Evolutionary conservation across 2,113 vertebrate species (phyloP).

Genomic region (Mungos mungo): DNA sequence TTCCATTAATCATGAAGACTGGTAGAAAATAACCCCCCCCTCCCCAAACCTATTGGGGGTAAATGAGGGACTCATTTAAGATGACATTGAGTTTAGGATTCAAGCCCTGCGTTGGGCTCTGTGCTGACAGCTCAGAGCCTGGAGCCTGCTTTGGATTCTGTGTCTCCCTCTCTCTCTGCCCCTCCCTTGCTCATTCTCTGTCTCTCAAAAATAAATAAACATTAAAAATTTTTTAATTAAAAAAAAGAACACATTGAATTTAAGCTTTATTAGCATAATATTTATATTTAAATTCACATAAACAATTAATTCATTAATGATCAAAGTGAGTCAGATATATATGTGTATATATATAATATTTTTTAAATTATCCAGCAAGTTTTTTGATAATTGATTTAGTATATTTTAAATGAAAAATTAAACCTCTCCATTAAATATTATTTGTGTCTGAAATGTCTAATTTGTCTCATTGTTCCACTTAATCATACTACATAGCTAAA

Average conservation of each 20-base stretch:
- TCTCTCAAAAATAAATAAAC: no score
- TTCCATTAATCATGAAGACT: background rate
- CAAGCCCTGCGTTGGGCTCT: no score
- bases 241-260: background rate
- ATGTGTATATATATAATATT: constrained; percentile 13
- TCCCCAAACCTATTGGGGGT: background rate
- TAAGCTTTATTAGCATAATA: background rate
- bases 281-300: constrained; percentile 31
- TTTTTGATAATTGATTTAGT: background rate
- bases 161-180: no score
- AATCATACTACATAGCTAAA: background rate
- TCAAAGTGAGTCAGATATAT: constrained; percentile 22
- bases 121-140: no score
- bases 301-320: constrained; percentile 11
- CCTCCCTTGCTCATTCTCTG: no score
- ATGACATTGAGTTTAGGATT: background rate
- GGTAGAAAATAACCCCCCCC: background rate
- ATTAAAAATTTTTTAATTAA: no score
- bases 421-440: background rate
- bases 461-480: background rate
- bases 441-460: background rate
- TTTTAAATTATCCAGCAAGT: background rate
- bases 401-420: background rate
- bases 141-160: no score
- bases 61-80: background rate